Conservation (phyloP, 1,140 invertebrate genomes). For the Wasmannia auropunctata region DNA sequence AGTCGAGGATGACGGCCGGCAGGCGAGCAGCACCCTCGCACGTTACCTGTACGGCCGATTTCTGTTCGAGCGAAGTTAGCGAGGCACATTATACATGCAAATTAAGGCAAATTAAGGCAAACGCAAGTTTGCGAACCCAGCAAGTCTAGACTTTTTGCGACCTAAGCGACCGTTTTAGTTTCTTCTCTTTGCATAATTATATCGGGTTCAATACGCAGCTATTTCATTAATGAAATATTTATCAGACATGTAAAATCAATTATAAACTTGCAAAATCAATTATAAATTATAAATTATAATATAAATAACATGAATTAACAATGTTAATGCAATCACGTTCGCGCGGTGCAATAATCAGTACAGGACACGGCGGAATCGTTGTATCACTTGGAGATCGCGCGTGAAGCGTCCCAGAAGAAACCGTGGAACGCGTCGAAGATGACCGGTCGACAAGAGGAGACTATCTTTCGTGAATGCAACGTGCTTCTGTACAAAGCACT, state of each 20-base stretch:
- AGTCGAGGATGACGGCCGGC: conserved; percentile 81
- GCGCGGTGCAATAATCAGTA: conserved; percentile 61
- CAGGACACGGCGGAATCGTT: conserved; percentile 75
- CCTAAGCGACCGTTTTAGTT: no score
- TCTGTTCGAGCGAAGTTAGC: conserved; percentile 84
- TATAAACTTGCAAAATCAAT: neutral
- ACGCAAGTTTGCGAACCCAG: neutral
- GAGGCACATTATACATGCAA: neutral
- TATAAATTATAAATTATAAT: neutral
- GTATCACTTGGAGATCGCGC: conserved; percentile 73
- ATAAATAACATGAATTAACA: neutral
- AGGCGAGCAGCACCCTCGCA: conserved; percentile 83
- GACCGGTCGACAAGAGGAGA: conserved; percentile 63
- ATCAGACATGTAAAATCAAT: neutral
- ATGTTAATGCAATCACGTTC: neutral
- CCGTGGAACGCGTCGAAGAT: conserved; percentile 77
- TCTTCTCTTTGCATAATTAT: neutral
- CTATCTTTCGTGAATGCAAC: conserved; percentile 84
- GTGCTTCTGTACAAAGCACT: conserved; percentile 83
- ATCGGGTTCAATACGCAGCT: neutral
- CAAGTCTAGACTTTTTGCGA: neutral
- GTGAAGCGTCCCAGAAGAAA: conserved; percentile 75
- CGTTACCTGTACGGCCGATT: conserved; percentile 86
- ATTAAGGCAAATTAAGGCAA: no score
- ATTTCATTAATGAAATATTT: neutral